Evolutionary conservation across 2,113 vertebrate genomes (phyloP), one percentile per base, ranked within the genome.

Genomic region (Aramus guarauna): DNA sequence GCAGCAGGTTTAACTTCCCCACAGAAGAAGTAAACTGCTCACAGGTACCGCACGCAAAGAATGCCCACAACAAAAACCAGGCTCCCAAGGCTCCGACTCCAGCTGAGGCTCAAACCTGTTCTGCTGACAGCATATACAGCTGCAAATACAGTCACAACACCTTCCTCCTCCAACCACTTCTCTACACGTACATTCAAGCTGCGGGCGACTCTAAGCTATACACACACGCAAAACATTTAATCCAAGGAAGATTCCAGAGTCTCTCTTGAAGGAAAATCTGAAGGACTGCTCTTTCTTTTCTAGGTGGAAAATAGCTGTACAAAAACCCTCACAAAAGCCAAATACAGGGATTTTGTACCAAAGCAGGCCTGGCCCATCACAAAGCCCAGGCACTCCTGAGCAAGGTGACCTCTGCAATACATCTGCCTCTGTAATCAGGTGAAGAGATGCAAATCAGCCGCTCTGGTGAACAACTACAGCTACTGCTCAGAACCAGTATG

Each of bases 151-250:
- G 50, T 4, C 43, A 22, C 76, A 56, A 10, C 39, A 15, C 59
- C 64, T 4, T 58, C 21, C 41, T 67, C 48, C 91, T 90, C 55
- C 82, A 48, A 20, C 16, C 39, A 21, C 55, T 32, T 29, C 11
- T 7, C 71, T 39, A 9, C 36, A 2, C 1, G 1, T 9, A 30
- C 10, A 0, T 39, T 36, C 8, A 13, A 19, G 62, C 74, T 37
- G 36, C 7, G 1, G 45, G 24, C 7, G 22, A 13, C n/a, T 48
- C 50, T 11, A 32, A 83, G 20, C 62, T 8, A 27, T 5, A 45
- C 24, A 15, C 19, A 53, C 6, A 9, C 9, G 39, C 15, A 37
- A 41, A 37, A 24, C 23, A 13, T 39, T 77, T 47, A 53, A 72
- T 30, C 27, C 24, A 37, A 11, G 36, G 27, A 69, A 37, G 56